These are phyloP conservation scores for Monochamus saltuarius DNA, from an alignment of 1,140 invertebrate species.

Conservation along the genomic window DNA sequence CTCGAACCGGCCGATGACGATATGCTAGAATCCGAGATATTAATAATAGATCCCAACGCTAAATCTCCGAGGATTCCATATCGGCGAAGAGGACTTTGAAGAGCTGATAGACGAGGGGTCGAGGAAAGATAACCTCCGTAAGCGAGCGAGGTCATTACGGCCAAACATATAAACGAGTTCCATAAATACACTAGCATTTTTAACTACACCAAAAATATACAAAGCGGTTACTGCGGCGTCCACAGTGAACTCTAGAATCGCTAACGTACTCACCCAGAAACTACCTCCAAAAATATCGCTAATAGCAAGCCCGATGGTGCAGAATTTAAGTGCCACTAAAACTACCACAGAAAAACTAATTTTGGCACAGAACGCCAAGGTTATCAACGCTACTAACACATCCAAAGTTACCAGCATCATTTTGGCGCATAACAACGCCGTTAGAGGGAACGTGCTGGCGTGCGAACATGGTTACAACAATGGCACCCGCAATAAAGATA, in stretches of 20 bases:
- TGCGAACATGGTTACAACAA: constrained; percentile 37
- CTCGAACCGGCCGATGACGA: constrained; percentile 53
- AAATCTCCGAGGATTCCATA: constrained; percentile 62
- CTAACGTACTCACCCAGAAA: constrained; percentile 27
- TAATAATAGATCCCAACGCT: constrained; percentile 60
- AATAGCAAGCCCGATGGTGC: constrained; percentile 31
- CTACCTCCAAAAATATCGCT: constrained; percentile 38
- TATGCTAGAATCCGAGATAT: constrained; percentile 60
- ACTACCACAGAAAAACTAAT: constrained; percentile 29
- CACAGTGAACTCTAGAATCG: constrained; percentile 7
- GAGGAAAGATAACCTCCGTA: constrained; percentile 54
- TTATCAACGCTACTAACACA: constrained; percentile 30
- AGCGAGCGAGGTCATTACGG: constrained; percentile 29
- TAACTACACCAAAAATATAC: constrained; percentile 21
- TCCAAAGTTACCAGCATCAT: constrained; percentile 43
- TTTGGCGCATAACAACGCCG: constrained; percentile 36
- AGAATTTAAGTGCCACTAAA: constrained; percentile 22
- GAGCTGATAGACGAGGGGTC: constrained; percentile 61
- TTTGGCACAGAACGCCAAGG: constrained; percentile 25
- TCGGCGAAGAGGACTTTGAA: constrained; percentile 65
- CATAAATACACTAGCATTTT: constrained; percentile 45
- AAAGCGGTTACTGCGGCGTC: constrained; percentile 17
- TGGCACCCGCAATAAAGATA: constrained; percentile 45
- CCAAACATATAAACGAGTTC: constrained; percentile 44
- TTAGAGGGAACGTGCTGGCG: constrained; percentile 43